Percentiles rank a stretch among this genome's conserved stretches.
Evolutionary conservation across 2,113 vertebrate species (phyloP).

Genomic region (Empidonax alnorum): DNA sequence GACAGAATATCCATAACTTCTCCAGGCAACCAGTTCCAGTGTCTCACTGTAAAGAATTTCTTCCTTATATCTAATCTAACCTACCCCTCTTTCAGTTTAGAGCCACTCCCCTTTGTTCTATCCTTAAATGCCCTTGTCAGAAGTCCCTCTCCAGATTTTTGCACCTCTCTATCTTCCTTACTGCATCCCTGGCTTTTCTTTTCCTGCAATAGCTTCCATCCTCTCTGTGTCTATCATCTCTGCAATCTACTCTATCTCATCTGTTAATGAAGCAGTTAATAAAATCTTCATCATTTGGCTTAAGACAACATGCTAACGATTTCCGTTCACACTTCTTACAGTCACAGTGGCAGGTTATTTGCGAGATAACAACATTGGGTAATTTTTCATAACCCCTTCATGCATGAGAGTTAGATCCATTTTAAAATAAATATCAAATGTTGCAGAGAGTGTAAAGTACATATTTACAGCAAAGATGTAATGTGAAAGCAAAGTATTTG

Average conservation of each 20-base stretch:
- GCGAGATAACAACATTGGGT: slow-evolving; percentile 22
- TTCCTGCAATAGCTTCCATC: not conserved
- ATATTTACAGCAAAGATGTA: slow-evolving; percentile 3
- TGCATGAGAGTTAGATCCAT: not conserved
- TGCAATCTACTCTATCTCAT: not conserved
- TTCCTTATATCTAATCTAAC: not conserved
- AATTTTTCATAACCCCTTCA: slow-evolving; percentile 36
- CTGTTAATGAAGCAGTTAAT: slow-evolving; percentile 55
- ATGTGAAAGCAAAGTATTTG: not conserved
- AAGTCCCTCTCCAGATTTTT: not conserved
- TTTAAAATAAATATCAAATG: slow-evolving; percentile 21
- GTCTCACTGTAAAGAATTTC: not conserved
- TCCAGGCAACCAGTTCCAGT: not conserved
- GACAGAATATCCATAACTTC: not conserved
- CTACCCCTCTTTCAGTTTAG: not conserved
- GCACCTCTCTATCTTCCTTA: not conserved
- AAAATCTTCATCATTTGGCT: slow-evolving; percentile 20
- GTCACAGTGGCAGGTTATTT: slow-evolving; percentile 34
- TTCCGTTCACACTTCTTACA: slow-evolving; percentile 50
- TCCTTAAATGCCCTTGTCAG: not conserved
- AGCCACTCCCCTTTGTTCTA: not conserved
- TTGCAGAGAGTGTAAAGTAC: not conserved
- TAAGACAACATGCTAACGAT: slow-evolving; percentile 44
- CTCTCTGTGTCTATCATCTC: not conserved
- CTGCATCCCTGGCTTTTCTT: not conserved